Evolutionary conservation across 2,113 vertebrate genomes (phyloP).

Genomic region (Cololabis saira): DNA sequence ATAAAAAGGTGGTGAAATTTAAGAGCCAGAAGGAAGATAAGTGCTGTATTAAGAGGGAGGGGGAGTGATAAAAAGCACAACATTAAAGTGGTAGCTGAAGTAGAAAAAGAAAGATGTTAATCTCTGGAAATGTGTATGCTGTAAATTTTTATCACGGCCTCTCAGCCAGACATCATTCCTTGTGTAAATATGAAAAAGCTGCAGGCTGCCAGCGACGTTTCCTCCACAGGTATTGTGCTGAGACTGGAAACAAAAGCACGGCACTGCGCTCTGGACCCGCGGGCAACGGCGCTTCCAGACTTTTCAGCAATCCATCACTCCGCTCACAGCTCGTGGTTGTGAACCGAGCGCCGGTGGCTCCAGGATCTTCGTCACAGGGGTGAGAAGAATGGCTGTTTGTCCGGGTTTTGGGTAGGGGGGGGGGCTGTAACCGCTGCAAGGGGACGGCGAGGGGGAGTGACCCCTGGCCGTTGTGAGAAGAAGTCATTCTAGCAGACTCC

Average conservation of each 20-base stretch:
- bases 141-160: conserved; percentile 4
- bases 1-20: too few relatives aligned
- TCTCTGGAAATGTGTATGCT: too few relatives aligned
- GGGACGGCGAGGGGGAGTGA: conserved; percentile 60
- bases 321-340: conserved; percentile 45
- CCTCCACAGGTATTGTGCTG: conserved; percentile 62
- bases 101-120: too few relatives aligned
- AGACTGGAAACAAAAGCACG: conserved; percentile 52
- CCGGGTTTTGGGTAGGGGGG: conserved; percentile 21
- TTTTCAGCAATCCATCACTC: conserved; percentile 69
- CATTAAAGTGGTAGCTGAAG: too few relatives aligned
- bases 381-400: conserved; percentile 78
- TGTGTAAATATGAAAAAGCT: conserved; percentile 39
- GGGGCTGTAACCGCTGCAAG: conserved; percentile 21
- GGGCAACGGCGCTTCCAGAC: conserved; percentile 58
- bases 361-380: conserved; percentile 75
- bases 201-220: conserved; percentile 53
- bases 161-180: conserved; percentile 28
- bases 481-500: conserved; percentile 67
- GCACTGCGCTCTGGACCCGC: conserved; percentile 51
- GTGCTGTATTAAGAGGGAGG: too few relatives aligned
- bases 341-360: conserved; percentile 62
- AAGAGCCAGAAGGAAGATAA: too few relatives aligned
- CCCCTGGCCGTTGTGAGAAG: conserved; percentile 70
- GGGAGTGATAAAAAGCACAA: too few relatives aligned